A percentile compares a stretch with the other conserved stretches of the same genome.
Conservation (phyloP, 2,888 invertebrate genomes). For the Perizoma affinitatum region DNA sequence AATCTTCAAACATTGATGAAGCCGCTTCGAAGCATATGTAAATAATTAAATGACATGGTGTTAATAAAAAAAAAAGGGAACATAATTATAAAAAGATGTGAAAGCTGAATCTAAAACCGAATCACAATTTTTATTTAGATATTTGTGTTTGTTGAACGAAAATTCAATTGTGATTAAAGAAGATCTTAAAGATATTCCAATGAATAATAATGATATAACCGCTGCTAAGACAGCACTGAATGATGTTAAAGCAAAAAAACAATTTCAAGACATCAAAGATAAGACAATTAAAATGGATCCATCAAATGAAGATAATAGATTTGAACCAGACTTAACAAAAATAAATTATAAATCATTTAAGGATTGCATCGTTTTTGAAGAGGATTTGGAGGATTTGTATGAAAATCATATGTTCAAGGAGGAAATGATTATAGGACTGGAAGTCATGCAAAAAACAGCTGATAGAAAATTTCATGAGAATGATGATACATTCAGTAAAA, state of each 20-base stretch:
- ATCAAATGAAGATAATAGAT: no score
- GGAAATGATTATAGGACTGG: constrained; percentile 12
- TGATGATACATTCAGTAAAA: no score
- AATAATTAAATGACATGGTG: background rate
- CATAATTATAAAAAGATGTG: background rate
- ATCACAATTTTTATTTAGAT: no score
- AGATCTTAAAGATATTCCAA: constrained; percentile 1
- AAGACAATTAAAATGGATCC: background rate
- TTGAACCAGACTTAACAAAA: background rate
- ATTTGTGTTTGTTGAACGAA: no score
- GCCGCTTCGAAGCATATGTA: background rate
- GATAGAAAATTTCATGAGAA: no score
- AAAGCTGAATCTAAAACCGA: background rate
- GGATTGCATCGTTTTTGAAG: constrained; percentile 9
- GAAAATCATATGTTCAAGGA: constrained; percentile 3
- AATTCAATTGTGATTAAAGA: constrained; percentile 7
- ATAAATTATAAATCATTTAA: background rate
- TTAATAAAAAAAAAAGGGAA: constrained; percentile 4
- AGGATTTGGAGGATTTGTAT: constrained; percentile 8
- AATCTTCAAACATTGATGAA: background rate
- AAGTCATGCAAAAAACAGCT: background rate
- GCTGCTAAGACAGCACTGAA: background rate
- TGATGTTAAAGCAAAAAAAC: background rate
- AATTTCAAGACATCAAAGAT: background rate
- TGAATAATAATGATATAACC: background rate